Evolutionary conservation across 2,113 vertebrate species (phyloP).

Genomic region (Nycticebus coucang): DNA sequence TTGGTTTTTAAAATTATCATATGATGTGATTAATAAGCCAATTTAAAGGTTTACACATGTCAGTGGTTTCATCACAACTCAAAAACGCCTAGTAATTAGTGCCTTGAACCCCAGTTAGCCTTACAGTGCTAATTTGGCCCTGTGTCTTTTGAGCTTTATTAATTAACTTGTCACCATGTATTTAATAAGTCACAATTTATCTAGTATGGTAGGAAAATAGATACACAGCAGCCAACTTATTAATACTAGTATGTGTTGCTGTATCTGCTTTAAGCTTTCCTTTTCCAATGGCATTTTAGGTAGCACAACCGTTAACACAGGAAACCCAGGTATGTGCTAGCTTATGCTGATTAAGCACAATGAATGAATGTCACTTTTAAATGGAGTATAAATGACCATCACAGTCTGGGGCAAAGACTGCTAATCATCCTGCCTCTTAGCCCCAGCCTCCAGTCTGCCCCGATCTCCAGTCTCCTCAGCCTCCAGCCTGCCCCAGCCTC

Average conservation of each 20-base stretch:
- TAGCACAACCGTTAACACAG: not conserved
- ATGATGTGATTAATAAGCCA: slow-evolving; percentile 52
- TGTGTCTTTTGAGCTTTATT: slow-evolving; percentile 46
- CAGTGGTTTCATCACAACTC: slow-evolving; percentile 49
- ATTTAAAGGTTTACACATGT: slow-evolving; percentile 61
- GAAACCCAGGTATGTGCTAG: not conserved
- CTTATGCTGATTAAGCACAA: not conserved
- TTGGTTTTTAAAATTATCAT: slow-evolving; percentile 38
- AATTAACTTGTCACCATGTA: slow-evolving; percentile 61
- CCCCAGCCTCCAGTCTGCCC: not conserved
- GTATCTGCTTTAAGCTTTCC: not conserved
- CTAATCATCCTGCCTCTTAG: not conserved
- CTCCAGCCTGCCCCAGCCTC: too few species aligned
- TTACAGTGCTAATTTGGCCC: slow-evolving; percentile 63
- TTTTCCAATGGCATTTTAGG: slow-evolving; percentile 1
- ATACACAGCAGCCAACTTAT: not conserved
- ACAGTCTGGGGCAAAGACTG: not conserved
- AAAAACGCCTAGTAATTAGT: slow-evolving; percentile 61
- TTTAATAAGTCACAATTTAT: slow-evolving; percentile 68
- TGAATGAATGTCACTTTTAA: not conserved
- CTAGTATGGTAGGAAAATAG: slow-evolving; percentile 59
- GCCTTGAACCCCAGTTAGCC: slow-evolving; percentile 51
- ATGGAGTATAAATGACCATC: not conserved
- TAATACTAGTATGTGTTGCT: not conserved
- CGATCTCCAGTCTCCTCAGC: too few species aligned